These are phyloP conservation scores for Anoura caudifer DNA, from an alignment of 2,113 vertebrate genomes.

Conservation along the genomic window DNA sequence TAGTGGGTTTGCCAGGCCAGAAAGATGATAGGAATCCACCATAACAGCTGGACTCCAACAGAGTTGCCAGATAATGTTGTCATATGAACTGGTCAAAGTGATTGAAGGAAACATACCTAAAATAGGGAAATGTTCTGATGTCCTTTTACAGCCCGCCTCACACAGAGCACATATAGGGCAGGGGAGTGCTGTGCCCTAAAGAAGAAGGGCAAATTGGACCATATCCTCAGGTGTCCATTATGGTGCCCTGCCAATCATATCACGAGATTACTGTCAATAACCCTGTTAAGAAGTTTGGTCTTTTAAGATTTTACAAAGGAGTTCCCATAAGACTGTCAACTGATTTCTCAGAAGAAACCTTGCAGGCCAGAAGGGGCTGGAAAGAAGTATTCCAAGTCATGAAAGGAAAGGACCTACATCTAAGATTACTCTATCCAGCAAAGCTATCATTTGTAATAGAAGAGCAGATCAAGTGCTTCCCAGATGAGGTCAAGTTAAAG, in stretches of 20 bases:
- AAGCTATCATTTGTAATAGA: too few species aligned
- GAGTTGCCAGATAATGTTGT: background rate
- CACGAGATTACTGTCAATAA: background rate
- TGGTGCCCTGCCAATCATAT: background rate
- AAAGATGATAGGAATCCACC: background rate
- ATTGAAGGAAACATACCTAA: background rate
- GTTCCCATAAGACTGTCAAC: too few species aligned
- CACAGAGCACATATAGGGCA: background rate
- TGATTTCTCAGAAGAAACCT: too few species aligned
- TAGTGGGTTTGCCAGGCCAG: background rate
- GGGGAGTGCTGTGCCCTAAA: accelerated
- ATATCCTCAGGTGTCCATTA: background rate
- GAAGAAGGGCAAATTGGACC: background rate
- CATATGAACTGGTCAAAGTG: background rate
- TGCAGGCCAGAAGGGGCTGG: too few species aligned
- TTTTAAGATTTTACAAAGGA: too few species aligned
- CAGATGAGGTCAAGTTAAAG: too few species aligned
- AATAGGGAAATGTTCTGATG: background rate
- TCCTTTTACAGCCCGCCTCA: background rate
- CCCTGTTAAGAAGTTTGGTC: background rate
- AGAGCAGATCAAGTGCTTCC: too few species aligned
- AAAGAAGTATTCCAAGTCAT: too few species aligned
- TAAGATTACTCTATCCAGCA: too few species aligned
- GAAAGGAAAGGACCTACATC: too few species aligned
- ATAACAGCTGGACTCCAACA: background rate